Conservation (phyloP, 2,888 invertebrate species). For the Tetramorium bicarinatum region DNA sequence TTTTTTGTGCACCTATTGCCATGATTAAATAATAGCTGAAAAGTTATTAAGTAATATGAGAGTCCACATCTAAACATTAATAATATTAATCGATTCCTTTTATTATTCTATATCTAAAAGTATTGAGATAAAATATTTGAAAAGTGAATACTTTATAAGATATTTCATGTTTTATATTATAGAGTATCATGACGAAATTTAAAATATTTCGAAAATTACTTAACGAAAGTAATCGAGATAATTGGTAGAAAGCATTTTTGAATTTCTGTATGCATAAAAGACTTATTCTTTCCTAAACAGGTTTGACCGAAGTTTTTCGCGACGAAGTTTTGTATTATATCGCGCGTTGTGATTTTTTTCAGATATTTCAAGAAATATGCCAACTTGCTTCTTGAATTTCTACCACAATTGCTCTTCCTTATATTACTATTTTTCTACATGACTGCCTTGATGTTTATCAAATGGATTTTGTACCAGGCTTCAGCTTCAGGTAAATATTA, state of each 20-base stretch:
- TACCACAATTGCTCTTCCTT: constrained; percentile 97
- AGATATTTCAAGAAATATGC: constrained; percentile 91
- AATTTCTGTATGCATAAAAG: not conserved
- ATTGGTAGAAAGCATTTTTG: not conserved
- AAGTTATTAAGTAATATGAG: not conserved
- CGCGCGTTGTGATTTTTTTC: constrained; percentile 71
- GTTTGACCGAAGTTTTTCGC: not conserved
- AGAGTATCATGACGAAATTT: too few species aligned
- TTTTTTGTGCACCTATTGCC: not conserved
- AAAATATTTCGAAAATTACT: too few species aligned
- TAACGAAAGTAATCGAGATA: not conserved
- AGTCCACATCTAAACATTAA: too few species aligned
- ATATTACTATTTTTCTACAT: constrained; percentile 96
- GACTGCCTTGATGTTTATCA: constrained; percentile 96
- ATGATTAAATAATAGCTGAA: not conserved
- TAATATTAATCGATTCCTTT: too few species aligned
- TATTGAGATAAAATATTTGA: too few species aligned
- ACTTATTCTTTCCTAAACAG: not conserved
- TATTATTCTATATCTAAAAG: too few species aligned
- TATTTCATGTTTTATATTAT: too few species aligned
- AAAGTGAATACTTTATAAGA: too few species aligned
- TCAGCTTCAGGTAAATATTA: constrained; percentile 71
- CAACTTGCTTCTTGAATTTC: constrained; percentile 93
- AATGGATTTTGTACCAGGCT: constrained; percentile 93
- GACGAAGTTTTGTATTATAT: not conserved